Conservation (phyloP, 2,113 vertebrate genomes). For the Forbesichthys agassizii region DNA sequence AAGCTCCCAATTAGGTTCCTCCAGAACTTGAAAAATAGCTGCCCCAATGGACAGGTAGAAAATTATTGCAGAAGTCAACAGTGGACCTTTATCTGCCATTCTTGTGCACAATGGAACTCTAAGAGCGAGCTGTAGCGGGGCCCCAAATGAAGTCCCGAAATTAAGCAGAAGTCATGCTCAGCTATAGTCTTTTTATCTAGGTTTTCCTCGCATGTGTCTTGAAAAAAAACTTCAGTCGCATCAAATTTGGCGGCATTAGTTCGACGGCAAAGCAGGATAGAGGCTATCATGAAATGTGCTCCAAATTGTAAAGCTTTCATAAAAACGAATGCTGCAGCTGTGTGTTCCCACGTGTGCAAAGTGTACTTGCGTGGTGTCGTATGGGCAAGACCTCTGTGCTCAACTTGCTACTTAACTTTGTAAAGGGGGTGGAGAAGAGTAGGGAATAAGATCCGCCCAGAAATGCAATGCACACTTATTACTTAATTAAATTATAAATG, state of each 20-base stretch:
- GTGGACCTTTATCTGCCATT: constrained; percentile 96
- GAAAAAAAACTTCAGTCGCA: constrained; percentile 9
- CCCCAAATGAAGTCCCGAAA: constrained; percentile 20
- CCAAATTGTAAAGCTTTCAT: not conserved
- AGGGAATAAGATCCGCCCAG: constrained; percentile 44
- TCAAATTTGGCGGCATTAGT: constrained; percentile 26
- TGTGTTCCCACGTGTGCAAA: constrained; percentile 50
- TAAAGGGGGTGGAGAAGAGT: constrained; percentile 10
- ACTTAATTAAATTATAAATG: too few relatives aligned
- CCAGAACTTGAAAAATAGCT: constrained; percentile 96
- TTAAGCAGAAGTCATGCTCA: constrained; percentile 53
- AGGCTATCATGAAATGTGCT: not conserved
- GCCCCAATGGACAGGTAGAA: constrained; percentile 99
- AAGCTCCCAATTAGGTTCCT: constrained; percentile 90
- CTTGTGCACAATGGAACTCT: constrained; percentile 56
- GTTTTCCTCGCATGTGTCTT: constrained; percentile 19
- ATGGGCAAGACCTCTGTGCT: not conserved
- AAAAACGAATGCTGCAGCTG: not conserved
- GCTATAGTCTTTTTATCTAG: constrained; percentile 2
- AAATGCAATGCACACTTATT: not conserved
- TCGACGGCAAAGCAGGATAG: constrained; percentile 14
- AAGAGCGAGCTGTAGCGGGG: constrained; percentile 31
- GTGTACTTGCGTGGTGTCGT: constrained; percentile 7
- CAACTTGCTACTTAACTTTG: not conserved
- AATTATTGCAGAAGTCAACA: constrained; percentile 95